Evolutionary conservation across 1,140 invertebrate species (phyloP).

Genomic region (Aleiodes sp.): DNA sequence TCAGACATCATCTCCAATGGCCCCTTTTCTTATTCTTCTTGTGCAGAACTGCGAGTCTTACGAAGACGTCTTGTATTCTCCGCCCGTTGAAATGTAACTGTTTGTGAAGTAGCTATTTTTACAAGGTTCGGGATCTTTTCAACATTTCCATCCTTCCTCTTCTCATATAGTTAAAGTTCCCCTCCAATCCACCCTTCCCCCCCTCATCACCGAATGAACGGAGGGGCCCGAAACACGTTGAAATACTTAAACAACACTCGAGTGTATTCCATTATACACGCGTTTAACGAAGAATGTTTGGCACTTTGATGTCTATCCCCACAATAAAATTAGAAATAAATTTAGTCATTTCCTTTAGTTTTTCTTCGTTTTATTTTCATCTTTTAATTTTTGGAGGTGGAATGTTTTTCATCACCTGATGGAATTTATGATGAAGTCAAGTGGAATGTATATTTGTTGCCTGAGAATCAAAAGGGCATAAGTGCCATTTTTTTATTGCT

Average conservation of each 20-base stretch:
- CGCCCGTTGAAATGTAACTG: constrained; percentile 51
- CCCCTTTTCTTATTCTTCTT: neutral
- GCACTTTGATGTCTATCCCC: constrained; percentile 12
- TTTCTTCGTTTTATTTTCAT: too few species aligned
- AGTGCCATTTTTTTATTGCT: too few species aligned
- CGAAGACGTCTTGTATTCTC: neutral
- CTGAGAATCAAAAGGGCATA: too few species aligned
- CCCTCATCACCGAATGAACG: too few species aligned
- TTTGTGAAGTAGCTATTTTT: constrained; percentile 63
- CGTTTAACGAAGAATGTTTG: constrained; percentile 47
- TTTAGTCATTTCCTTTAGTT: too few species aligned
- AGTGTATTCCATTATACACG: constrained; percentile 57
- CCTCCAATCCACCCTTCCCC: constrained; percentile 51
- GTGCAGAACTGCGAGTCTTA: too few species aligned
- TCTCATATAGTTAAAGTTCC: constrained; percentile 36
- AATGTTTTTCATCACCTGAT: too few species aligned
- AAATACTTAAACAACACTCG: constrained; percentile 66
- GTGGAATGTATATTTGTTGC: too few species aligned
- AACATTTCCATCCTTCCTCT: constrained; percentile 27
- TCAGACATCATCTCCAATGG: neutral
- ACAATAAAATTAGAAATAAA: neutral
- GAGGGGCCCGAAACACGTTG: constrained; percentile 65
- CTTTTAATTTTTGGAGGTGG: too few species aligned
- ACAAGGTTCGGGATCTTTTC: constrained; percentile 41
- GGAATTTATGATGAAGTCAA: too few species aligned